Conservation (phyloP, 2,888 invertebrate genomes). For the Hoplodrina ambigua region DNA sequence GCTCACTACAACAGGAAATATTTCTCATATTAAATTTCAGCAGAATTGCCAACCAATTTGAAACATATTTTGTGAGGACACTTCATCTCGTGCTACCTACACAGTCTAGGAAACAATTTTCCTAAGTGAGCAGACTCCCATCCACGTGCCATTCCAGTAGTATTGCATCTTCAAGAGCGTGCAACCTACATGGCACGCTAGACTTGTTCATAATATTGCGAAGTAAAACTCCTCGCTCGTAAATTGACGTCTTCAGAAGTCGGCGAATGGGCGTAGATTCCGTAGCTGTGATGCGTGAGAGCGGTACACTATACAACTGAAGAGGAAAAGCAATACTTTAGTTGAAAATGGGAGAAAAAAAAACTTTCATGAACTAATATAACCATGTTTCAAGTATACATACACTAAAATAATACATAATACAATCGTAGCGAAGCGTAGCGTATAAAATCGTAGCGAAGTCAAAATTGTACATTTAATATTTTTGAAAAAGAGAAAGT, state of each 20-base stretch:
- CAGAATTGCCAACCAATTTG: slow-evolving; percentile 12
- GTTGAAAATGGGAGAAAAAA: neutral
- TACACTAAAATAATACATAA: no score
- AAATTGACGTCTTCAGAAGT: slow-evolving; percentile 55
- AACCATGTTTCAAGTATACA: no score
- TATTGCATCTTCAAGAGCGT: slow-evolving; percentile 40
- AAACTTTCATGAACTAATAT: neutral
- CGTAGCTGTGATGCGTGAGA: slow-evolving; percentile 27
- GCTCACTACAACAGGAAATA: slow-evolving; percentile 5
- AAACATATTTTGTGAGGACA: slow-evolving; percentile 30
- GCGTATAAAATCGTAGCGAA: no score
- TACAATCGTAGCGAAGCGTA: no score
- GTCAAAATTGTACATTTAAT: no score
- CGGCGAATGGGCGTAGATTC: slow-evolving; percentile 22
- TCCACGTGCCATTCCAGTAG: slow-evolving; percentile 43
- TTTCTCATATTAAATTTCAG: slow-evolving; percentile 16
- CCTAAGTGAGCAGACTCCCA: slow-evolving; percentile 31
- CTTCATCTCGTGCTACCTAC: slow-evolving; percentile 23
- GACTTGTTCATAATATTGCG: slow-evolving; percentile 55
- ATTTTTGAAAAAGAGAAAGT: no score
- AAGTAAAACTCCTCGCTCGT: slow-evolving; percentile 57
- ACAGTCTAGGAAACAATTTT: slow-evolving; percentile 51
- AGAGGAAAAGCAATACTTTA: neutral
- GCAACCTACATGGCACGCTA: slow-evolving; percentile 25
- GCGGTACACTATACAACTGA: slow-evolving; percentile 15